Base-by-base conservation (phyloP, 2,888 invertebrate genomes). In the Stictocephala bisonia region DNA sequence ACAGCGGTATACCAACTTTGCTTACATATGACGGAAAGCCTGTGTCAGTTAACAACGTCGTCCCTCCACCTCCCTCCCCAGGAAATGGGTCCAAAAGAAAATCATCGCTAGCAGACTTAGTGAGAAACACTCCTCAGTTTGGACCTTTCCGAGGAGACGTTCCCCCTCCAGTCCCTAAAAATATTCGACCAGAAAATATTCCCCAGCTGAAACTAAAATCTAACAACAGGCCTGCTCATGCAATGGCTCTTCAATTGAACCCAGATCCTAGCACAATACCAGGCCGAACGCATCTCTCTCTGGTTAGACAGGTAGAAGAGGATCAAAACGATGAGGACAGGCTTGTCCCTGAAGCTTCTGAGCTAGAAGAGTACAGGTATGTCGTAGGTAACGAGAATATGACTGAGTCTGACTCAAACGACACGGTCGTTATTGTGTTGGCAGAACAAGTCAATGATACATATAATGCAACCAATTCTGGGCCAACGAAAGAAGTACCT, bases 1-100 rank as follows among this genome's bases (percentile, higher is more conserved):
- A 68, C 18, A 51, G 35, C n/a, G 69, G 72, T 29, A 26, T 44
- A 13, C 40, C 71, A 9, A 67, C 90, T 0, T 89, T 91, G 26
- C 90, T 93, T 3, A 89, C 92, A 0, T 93, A 90, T 79, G 93
- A 93, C 79, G 93, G 93, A 0, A 92, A 91, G 83, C 89, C 88
- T 58, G 88, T 93, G 3, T 88, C 91, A 0, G 91, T 91, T 51
- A 85, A 86, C 20, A 88, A 90, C 0, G 70, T 67, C 9, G 74
- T 77, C 11, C 67, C 76, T 20, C 68, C 77, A 41, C 71, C 76
- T 2, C 41, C 73, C 2, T 27, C 73, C 3, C 31, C 35, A 13
- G 27, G 48, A 13, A 51, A 48, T 11, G 41, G 31, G 27, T 29
- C 31, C 22, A 60, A 70, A n/a, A 64, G 72, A 24, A 60, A 56